These are phyloP conservation scores for Calephelis perditalis DNA, from an alignment of 2,888 invertebrate genomes.

Conservation along the genomic window DNA sequence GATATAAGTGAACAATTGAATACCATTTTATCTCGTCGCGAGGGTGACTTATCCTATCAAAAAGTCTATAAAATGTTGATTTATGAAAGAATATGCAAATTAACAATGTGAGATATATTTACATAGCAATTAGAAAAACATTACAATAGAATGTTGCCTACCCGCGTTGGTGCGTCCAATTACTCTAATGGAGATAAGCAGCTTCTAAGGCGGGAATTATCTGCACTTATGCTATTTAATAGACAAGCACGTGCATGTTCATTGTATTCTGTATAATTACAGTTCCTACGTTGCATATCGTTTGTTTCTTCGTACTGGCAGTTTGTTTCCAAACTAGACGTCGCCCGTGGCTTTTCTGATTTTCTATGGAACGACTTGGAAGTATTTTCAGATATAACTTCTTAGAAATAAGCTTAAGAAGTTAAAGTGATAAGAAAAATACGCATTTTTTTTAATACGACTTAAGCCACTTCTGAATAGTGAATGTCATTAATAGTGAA, in stretches of 20 bases:
- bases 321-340: neutral
- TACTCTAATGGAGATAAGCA: constrained; percentile 39
- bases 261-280: constrained; percentile 45
- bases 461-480: too few relatives aligned
- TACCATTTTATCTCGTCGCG: too few relatives aligned
- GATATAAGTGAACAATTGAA: too few relatives aligned
- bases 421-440: too few relatives aligned
- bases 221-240: constrained; percentile 71
- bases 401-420: too few relatives aligned
- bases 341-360: too few relatives aligned
- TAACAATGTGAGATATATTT: neutral
- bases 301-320: constrained; percentile 14
- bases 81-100: neutral
- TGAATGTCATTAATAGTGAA: too few relatives aligned
- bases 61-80: too few relatives aligned
- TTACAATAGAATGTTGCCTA: constrained; percentile 31
- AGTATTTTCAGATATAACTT: too few relatives aligned
- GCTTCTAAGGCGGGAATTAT: constrained; percentile 61
- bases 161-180: constrained; percentile 38
- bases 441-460: too few relatives aligned
- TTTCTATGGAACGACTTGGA: too few relatives aligned
- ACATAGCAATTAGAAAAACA: neutral
- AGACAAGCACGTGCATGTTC: constrained; percentile 44
- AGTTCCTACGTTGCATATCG: constrained; percentile 10
- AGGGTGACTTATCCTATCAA: too few relatives aligned